These are phyloP conservation scores for Digitonthophagus gazella DNA, from an alignment of 2,888 invertebrate species.

Conservation along the genomic window DNA sequence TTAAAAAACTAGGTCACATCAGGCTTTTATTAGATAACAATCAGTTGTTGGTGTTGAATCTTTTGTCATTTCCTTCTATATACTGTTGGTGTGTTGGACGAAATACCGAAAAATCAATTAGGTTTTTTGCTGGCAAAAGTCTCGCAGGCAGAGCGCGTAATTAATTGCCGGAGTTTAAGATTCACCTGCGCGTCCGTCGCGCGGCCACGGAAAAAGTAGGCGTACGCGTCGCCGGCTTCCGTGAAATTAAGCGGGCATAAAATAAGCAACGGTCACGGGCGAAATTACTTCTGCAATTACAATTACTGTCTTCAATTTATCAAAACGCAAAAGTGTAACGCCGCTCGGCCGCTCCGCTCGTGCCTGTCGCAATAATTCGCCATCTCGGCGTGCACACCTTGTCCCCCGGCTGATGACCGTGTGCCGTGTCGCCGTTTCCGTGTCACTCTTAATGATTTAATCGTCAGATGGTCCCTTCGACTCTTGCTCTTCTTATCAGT, in stretches of 20 bases:
- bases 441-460: not conserved
- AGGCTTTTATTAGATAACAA: too few species aligned
- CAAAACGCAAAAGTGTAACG: slow-evolving; percentile 17
- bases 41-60: too few species aligned
- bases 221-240: slow-evolving; percentile 5
- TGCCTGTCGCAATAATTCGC: not conserved
- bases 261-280: slow-evolving; percentile 15
- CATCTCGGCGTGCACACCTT: not conserved
- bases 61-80: too few species aligned
- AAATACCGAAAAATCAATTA: slow-evolving; percentile 5
- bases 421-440: not conserved
- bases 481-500: not conserved
- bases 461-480: not conserved
- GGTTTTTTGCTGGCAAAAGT: slow-evolving; percentile 9
- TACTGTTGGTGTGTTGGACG: too few species aligned
- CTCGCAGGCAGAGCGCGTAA: not conserved
- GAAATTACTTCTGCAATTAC: slow-evolving; percentile 17
- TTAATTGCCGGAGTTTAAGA: slow-evolving; percentile 12
- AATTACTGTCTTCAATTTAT: slow-evolving; percentile 18
- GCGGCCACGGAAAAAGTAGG: not conserved
- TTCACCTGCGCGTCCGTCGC: slow-evolving; percentile 7
- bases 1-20: too few species aligned
- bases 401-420: not conserved
- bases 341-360: slow-evolving; percentile 7
- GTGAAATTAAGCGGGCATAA: slow-evolving; percentile 15